Conservation (phyloP, 2,888 invertebrate species). For the Clostera curtula region DNA sequence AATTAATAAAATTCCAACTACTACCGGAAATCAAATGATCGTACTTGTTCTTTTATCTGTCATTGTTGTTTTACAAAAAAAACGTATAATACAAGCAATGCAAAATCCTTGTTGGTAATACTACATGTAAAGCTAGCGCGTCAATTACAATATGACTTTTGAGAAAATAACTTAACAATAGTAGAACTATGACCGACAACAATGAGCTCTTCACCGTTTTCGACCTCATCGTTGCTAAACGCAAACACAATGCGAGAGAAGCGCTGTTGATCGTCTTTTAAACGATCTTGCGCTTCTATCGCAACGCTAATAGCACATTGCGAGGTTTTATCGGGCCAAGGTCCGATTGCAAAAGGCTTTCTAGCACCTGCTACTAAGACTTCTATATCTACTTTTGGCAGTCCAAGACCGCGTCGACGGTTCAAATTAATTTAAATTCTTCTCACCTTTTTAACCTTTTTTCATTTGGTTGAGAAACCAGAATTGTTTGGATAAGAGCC, state of each 20-base stretch:
- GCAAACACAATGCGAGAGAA: conserved; percentile 54
- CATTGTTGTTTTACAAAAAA: no score
- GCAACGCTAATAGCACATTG: conserved; percentile 58
- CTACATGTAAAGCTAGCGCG: conserved; percentile 31
- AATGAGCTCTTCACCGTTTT: conserved; percentile 41
- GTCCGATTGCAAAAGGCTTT: conserved; percentile 64
- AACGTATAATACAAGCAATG: no score
- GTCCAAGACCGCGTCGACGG: conserved; percentile 34
- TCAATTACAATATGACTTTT: conserved; percentile 61
- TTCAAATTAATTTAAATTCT: conserved; percentile 54
- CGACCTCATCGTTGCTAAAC: conserved; percentile 61
- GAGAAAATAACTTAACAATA: conserved; percentile 51
- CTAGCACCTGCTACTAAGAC: conserved; percentile 58
- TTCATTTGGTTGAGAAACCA: conserved; percentile 47
- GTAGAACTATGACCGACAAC: conserved; percentile 45
- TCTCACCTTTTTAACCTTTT: conserved; percentile 61
- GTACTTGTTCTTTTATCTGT: no score
- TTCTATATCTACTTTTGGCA: conserved; percentile 40
- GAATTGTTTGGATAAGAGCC: conserved; percentile 30
- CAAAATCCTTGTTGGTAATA: no score
- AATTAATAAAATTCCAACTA: no score
- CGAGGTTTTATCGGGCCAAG: conserved; percentile 62
- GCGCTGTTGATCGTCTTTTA: conserved; percentile 68
- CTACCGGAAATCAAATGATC: no score
- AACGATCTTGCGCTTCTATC: conserved; percentile 61